Conservation (phyloP, 2,888 invertebrate genomes). For the Nasonovia ribisnigri region DNA sequence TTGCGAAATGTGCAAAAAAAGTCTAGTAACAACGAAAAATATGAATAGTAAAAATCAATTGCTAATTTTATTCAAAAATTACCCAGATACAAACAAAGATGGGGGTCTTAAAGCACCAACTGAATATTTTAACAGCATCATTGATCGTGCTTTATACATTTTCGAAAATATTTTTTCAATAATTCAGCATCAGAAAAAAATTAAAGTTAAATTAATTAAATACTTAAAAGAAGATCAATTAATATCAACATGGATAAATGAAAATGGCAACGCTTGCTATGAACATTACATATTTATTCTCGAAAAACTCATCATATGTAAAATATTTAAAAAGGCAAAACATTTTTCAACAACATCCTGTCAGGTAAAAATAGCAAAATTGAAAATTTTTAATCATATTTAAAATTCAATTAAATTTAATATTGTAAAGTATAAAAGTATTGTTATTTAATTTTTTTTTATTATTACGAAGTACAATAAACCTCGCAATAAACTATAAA, state of each 20-base stretch:
- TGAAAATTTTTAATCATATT: slow-evolving; percentile 21
- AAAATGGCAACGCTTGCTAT: not conserved
- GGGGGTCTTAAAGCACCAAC: slow-evolving; percentile 18
- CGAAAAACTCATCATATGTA: slow-evolving; percentile 16
- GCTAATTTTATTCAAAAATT: slow-evolving; percentile 8
- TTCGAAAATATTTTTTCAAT: slow-evolving; percentile 16
- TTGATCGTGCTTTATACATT: slow-evolving; percentile 13
- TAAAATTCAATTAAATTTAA: not conserved
- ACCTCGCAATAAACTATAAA: not conserved
- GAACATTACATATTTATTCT: slow-evolving; percentile 19
- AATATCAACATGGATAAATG: slow-evolving; percentile 14
- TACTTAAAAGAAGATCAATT: slow-evolving; percentile 23
- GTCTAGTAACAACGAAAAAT: not conserved
- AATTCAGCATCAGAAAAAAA: slow-evolving; percentile 28
- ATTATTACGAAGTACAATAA: not conserved
- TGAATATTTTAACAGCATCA: slow-evolving; percentile 23
- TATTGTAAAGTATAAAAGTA: slow-evolving; percentile 15
- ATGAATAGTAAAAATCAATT: not conserved
- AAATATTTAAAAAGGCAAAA: slow-evolving; percentile 23
- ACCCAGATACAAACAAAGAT: not conserved
- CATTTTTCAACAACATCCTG: slow-evolving; percentile 15
- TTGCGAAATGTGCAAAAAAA: not conserved
- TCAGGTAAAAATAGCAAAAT: slow-evolving; percentile 21
- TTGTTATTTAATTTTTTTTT: slow-evolving; percentile 16
- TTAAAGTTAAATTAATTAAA: slow-evolving; percentile 16